phyloP scores from a whole-genome alignment of 2,113 vertebrate genomes.

The Solea senegalensis region DNA sequence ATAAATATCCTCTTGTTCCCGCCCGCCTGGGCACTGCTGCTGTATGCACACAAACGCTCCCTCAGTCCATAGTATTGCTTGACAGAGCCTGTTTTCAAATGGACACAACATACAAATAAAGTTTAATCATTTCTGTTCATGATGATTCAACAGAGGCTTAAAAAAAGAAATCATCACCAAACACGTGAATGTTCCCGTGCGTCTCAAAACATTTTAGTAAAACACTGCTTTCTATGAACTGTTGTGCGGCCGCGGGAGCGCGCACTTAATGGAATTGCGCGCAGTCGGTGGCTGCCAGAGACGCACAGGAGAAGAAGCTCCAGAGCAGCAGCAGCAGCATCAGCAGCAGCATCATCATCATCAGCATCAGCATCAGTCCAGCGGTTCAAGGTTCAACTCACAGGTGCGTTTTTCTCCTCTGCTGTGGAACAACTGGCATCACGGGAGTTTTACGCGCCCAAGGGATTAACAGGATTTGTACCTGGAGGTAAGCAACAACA shows the following conservation, averaged over 20 bases:
- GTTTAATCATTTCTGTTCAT: no score
- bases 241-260: slow-evolving; percentile 12
- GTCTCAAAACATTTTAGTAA: no score
- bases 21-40: no score
- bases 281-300: slow-evolving; percentile 27
- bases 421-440: not conserved
- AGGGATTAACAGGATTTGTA: slow-evolving; percentile 20
- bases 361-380: slow-evolving; percentile 27
- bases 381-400: slow-evolving; percentile 41
- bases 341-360: not conserved
- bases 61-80: no score
- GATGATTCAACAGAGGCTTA: no score
- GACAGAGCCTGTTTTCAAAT: no score
- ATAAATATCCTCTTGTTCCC: no score
- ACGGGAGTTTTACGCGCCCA: not conserved
- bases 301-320: slow-evolving; percentile 2
- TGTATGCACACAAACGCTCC: no score
- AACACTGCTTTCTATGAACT: not conserved
- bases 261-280: slow-evolving; percentile 27
- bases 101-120: no score
- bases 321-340: not conserved
- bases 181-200: no score
- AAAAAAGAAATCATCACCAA: no score
- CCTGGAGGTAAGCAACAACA: slow-evolving; percentile 44
- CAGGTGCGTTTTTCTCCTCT: slow-evolving; percentile 22